These are phyloP conservation scores for Pristionchus japonicus DNA, from an alignment of 2,888 invertebrate genomes.

Conservation along the genomic window DNA sequence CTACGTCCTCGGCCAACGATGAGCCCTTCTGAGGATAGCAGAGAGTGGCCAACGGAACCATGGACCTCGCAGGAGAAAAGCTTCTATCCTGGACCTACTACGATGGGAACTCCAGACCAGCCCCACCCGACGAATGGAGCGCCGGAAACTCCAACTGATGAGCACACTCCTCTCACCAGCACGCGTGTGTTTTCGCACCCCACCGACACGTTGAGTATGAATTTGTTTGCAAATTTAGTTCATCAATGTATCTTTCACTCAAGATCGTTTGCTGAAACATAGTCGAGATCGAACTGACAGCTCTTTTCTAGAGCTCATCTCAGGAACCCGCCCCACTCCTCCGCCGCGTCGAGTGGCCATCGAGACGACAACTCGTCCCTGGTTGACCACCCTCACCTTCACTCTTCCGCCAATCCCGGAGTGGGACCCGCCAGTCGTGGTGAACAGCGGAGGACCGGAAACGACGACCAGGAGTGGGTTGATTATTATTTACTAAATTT, in stretches of 20 bases:
- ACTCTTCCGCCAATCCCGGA: not conserved
- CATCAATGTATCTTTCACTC: no score
- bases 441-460: not conserved
- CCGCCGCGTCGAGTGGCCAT: not conserved
- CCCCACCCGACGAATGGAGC: no score
- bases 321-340: not conserved
- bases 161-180: no score
- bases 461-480: not conserved
- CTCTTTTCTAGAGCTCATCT: not conserved
- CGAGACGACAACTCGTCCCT: slow-evolving; percentile 2
- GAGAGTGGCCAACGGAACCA: not conserved
- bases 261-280: no score
- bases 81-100: no score
- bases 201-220: not conserved
- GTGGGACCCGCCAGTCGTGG: not conserved
- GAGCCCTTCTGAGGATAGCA: no score
- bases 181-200: not conserved
- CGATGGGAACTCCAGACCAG: no score
- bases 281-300: no score
- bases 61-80: no score
- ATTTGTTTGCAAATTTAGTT: not conserved
- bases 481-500: no score
- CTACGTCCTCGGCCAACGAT: no score
- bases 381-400: slow-evolving; percentile 35
- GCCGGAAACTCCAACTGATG: not conserved